Evolutionary conservation across 2,797 vertebrate genomes (phyloP), one percentile per base, ranked within the genome.

Genomic region (Sebastes kiyomatsui): DNA sequence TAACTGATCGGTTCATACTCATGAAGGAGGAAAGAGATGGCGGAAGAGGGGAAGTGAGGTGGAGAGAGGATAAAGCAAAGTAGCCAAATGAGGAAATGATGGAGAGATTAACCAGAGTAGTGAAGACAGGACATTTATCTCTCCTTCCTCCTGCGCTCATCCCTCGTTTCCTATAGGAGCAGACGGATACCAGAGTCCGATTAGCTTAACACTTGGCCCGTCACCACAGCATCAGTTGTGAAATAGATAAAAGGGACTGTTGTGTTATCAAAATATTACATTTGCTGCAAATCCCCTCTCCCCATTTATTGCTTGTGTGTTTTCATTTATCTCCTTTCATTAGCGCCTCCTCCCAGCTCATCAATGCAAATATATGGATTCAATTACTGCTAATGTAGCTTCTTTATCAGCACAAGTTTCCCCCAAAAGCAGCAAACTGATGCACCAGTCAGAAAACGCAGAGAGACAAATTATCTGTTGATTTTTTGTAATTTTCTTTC

Each of bases 341-440:
- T 86, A 83, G 58, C 8, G 62, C 32, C 71, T 80, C 81, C 70
- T 73, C 55, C 67, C 72, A 75, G 59, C 83, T 86, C 75, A 84
- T 88, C 79, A 77, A 42, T 78, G 80, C 66, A 79, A 80, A 91
- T 90, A 64, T 80, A 79, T 88, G 70, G 69, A 85, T 84, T 86
- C 75, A 79, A 66, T 85, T 83, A 88, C 75, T 23, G 61, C 60
- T 72, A 74, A 76, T 79, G 76, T 56, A 52, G 33, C 74, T 68
- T 77, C 67, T 78, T 84, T 76, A 81, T 80, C 84, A 78, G 70
- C 28, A 12, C 18, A 46, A 14, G 3, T 73, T 64, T 70, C 27
- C 30, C 4, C 23, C 38, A 60, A 65, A 49, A 52, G 27, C 35
- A 64, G 35, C 35, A 67, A 49, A 62, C 8, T 30, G 58, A 79